Base-by-base conservation (phyloP, 2,888 invertebrate species). In the Ceramica pisi region DNA sequence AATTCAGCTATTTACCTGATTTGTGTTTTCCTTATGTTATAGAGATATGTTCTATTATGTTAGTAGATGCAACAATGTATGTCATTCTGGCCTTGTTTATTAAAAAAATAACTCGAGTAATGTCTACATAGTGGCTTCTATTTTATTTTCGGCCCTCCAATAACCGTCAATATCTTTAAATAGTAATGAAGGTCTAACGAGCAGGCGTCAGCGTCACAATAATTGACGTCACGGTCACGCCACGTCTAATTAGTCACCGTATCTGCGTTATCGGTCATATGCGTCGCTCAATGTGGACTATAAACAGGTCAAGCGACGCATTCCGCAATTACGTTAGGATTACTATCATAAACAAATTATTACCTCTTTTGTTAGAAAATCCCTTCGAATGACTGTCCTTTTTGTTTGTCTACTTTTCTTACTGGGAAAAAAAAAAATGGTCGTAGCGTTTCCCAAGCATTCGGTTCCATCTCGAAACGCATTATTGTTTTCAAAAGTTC, bases 201-300 rank as follows among this genome's bases (percentile, higher is more conserved):
- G 4, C 14, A 14, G 4, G 23, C 44, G 44, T 12, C 41, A 6
- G 19, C 56, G 65, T 46, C 50, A 66, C 14, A 46, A 56, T 56
- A 14, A 16, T 26, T 68, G 75, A 38, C 71, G 78, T 57, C 64
- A 48, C 9, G 16, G 51, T 70, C 77, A 50, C 70, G 63, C 63
- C 75, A 75, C 48, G 69, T 31, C 16, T 21, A 21, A 19, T 19
- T 14, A 41, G 44, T 12, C 51, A 26, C 59, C 26, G 46, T 23
- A 12, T 53, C 51, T 19, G 38, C 46, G 44, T 35, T 55, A 77
- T 69, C 56, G 63, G 59, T 60, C 77, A 63, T 26, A 23, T 12
- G 41, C 48, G 41, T 44, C n/a, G 51, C 57, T 23, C 16, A 14
- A n/a, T 21, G 41, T 19, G 9, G 12, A 48, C 2, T 48, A 10